Conservation (phyloP, 2,113 vertebrate genomes). For the Pelecanus crispus region DNA sequence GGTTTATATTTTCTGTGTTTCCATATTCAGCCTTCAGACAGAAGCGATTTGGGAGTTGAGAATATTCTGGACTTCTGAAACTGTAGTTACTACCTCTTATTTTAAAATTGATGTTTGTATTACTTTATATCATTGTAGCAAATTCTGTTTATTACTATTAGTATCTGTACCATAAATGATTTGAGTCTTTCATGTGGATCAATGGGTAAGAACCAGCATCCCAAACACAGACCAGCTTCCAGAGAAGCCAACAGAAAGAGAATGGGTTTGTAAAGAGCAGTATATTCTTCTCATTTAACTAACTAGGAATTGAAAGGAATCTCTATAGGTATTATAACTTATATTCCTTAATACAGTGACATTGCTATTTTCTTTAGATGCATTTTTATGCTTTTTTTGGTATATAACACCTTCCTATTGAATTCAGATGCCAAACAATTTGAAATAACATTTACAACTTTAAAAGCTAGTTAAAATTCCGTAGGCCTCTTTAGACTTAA, state of each 20-base stretch:
- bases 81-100: neutral
- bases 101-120: neutral
- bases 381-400: neutral
- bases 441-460: neutral
- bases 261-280: neutral
- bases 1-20: accelerated
- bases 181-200: neutral
- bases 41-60: neutral
- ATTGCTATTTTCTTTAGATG: neutral
- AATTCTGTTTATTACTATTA: neutral
- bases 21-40: neutral
- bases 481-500: neutral
- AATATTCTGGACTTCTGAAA: neutral
- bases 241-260: neutral
- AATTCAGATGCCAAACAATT: neutral
- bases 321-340: neutral
- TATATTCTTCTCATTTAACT: neutral
- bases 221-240: neutral
- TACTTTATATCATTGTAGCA: neutral
- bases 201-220: accelerated
- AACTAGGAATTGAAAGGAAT: neutral
- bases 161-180: neutral
- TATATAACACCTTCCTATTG: neutral
- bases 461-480: neutral
- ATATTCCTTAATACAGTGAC: neutral